Base-by-base conservation (phyloP, 2,113 vertebrate genomes). In the Pionites leucogaster region DNA sequence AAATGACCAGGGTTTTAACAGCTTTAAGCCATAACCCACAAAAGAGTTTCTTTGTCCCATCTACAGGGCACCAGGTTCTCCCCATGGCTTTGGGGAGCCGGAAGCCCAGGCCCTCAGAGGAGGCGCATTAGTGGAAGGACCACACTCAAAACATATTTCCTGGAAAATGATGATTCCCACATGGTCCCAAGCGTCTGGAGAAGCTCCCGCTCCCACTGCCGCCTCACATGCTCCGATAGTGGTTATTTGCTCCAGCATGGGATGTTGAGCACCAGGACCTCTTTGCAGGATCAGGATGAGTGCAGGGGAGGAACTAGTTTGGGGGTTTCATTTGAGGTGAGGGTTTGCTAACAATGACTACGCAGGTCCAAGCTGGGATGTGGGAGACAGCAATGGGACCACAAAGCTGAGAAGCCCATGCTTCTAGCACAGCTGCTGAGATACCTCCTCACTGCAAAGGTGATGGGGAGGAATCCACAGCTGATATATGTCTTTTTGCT, bases 401-500 rank as follows among this genome's bases (percentile, higher is more conserved):
- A 77, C 67, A 23, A 46, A 55, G 55, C 53, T 18, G 1, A 90
- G 77, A 17, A 86, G 52, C 12, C 80, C 69, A 28, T 1, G 3
- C 67, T 60, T 67, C 76, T 3, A 71, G 64, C 91, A 50, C 67
- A 93, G 89, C 94, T 90, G 91, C 83, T 95, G 82, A 80, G 95
- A 96, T 33, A 2, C 84, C 89, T 97, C 81, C 97, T 94, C 10
- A 0, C 63, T 52, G 75, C 8, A 23, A 93, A 94, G 89, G 93
- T 88, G 78, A 74, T 25, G 33, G 95, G 76, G 77, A 93, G 78
- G 84, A 96, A 95, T 89, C 92, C 78, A 71, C 96, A 97, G 95
- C 94, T 96, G 92, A 97, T 92, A 95, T 10, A 82, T 20, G 92
- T 70, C 75, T 75, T 89, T 79, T 52, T 44, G 77, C 88, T 77